phyloP scores from a whole-genome alignment of 2,888 invertebrate genomes.

The Chloroclystis v-ata region DNA sequence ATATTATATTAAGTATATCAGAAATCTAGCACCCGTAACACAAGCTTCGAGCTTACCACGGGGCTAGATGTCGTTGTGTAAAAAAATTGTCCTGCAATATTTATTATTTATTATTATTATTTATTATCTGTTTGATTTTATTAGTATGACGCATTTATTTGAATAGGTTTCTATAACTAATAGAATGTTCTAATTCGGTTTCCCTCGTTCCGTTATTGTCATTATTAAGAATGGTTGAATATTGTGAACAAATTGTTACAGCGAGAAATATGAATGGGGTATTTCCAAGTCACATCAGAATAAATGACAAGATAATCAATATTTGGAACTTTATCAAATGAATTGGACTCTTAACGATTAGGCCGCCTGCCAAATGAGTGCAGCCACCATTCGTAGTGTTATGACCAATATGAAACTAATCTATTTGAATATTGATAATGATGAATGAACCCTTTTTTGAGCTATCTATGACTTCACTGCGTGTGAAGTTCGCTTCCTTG shows the following conservation, averaged over 20 bases:
- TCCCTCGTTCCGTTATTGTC: too few relatives aligned
- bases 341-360: conserved; percentile 13
- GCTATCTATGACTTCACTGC: neutral
- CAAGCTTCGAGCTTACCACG: too few relatives aligned
- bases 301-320: conserved; percentile 14
- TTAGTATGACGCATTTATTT: too few relatives aligned
- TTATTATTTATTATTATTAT: too few relatives aligned
- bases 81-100: too few relatives aligned
- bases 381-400: conserved; percentile 15
- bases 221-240: too few relatives aligned
- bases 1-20: too few relatives aligned
- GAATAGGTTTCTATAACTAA: too few relatives aligned
- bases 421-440: neutral
- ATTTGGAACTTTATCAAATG: conserved; percentile 21
- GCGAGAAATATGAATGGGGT: conserved; percentile 6
- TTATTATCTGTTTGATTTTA: too few relatives aligned
- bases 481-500: neutral
- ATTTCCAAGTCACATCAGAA: conserved; percentile 2
- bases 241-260: neutral
- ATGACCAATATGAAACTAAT: conserved; percentile 2
- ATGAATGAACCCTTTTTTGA: neutral
- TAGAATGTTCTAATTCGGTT: too few relatives aligned
- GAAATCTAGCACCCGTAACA: too few relatives aligned
- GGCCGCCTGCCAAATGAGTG: conserved; percentile 27
- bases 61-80: too few relatives aligned